A percentile compares a stretch with the other conserved stretches of the same genome.
Conservation (phyloP, 2,113 vertebrate species). For the Oncorhynchus clarkii region DNA sequence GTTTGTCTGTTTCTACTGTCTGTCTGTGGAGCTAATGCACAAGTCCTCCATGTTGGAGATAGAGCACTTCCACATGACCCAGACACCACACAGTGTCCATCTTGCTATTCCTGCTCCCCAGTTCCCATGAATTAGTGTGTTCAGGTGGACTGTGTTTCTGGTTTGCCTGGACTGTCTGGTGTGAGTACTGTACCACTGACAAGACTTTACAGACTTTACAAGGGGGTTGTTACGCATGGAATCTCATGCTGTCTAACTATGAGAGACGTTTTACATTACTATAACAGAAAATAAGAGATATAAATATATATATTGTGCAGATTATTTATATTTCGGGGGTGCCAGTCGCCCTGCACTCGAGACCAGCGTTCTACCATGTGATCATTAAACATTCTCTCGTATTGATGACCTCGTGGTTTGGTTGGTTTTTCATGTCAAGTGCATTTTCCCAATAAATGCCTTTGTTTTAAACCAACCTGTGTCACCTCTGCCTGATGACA, state of each 20-base stretch:
- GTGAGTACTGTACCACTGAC: no score
- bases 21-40: constrained; percentile 57
- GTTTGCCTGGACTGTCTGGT: neutral
- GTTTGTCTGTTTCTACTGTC: constrained; percentile 22
- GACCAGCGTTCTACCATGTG: constrained; percentile 69
- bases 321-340: constrained; percentile 78
- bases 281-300: constrained; percentile 27
- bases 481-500: neutral
- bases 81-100: constrained; percentile 9
- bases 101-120: constrained; percentile 1
- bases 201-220: no score
- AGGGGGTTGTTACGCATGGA: constrained; percentile 8
- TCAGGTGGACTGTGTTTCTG: neutral
- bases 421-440: constrained; percentile 78
- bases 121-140: constrained; percentile 4
- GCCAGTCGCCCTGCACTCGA: constrained; percentile 68
- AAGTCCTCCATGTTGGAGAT: constrained; percentile 33
- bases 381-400: constrained; percentile 79
- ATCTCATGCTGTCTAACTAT: constrained; percentile 22
- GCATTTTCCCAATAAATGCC: constrained; percentile 83
- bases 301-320: constrained; percentile 75
- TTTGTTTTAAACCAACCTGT: constrained; percentile 67
- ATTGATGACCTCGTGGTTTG: constrained; percentile 75
- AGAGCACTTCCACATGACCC: neutral
- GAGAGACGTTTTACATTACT: constrained; percentile 22